Evolutionary conservation across 2,797 vertebrate species (phyloP).

Genomic region (Synanceia verrucosa): DNA sequence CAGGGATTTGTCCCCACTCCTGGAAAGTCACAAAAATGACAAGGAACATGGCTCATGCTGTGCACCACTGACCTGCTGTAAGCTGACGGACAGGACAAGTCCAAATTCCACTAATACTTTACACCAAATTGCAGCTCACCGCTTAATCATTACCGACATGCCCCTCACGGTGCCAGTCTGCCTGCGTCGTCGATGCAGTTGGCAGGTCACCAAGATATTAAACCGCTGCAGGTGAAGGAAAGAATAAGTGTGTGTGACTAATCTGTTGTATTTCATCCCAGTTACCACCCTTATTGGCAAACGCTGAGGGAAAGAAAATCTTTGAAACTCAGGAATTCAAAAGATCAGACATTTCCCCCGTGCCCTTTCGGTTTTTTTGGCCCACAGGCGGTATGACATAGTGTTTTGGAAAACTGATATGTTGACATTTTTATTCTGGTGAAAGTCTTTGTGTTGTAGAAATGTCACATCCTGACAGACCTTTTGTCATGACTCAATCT

Average conservation of each 20-base stretch:
- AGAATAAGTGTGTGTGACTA: slow-evolving; percentile 10
- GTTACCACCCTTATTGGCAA: slow-evolving; percentile 5
- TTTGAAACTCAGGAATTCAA: slow-evolving; percentile 4
- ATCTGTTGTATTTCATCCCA: background rate
- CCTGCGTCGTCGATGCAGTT: background rate
- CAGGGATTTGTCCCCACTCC: background rate
- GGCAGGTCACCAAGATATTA: slow-evolving; percentile 16
- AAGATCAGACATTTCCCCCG: slow-evolving; percentile 8
- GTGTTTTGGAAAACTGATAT: slow-evolving; percentile 24
- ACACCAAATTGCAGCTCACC: background rate
- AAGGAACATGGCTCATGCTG: background rate
- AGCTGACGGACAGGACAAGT: slow-evolving; percentile 17
- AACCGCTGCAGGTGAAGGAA: slow-evolving; percentile 9
- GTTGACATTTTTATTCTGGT: slow-evolving; percentile 21
- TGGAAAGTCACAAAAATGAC: background rate
- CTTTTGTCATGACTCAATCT: slow-evolving; percentile 23
- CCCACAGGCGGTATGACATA: slow-evolving; percentile 2
- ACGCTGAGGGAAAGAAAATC: background rate
- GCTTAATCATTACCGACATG: slow-evolving; percentile 26
- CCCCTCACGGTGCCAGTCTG: slow-evolving; percentile 6
- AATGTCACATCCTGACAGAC: slow-evolving; percentile 19
- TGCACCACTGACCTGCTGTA: slow-evolving; percentile 6
- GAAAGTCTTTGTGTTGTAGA: slow-evolving; percentile 25
- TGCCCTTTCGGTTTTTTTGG: background rate
- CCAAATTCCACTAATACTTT: slow-evolving; percentile 14